These are phyloP conservation scores for Pleuronectes platessa DNA, from an alignment of 2,113 vertebrate genomes.

Conservation along the genomic window DNA sequence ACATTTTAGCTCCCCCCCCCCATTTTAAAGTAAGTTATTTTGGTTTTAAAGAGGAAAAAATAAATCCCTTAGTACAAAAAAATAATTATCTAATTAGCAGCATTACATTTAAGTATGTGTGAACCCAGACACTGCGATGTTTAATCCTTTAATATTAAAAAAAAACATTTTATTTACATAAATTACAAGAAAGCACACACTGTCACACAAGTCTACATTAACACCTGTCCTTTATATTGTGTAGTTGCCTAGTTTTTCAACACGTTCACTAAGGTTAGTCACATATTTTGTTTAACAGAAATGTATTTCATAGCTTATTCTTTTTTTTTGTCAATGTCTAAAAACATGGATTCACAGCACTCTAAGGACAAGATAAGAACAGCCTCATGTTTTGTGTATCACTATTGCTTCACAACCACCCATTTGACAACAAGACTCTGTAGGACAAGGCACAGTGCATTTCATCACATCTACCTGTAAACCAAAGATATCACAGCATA, in stretches of 20 bases:
- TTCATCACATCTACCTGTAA: slow-evolving; percentile 73
- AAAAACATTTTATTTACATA: slow-evolving; percentile 88
- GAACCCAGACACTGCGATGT: slow-evolving; percentile 22
- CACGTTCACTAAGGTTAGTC: slow-evolving; percentile 65
- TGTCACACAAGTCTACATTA: slow-evolving; percentile 73
- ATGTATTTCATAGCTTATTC: slow-evolving; percentile 52
- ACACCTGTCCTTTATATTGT: slow-evolving; percentile 67
- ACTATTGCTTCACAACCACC: slow-evolving; percentile 74
- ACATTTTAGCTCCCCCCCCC: background rate
- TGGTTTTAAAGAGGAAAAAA: background rate
- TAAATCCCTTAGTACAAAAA: background rate
- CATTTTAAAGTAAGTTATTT: slow-evolving; percentile 13
- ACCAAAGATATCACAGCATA: slow-evolving; percentile 70
- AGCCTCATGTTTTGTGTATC: slow-evolving; percentile 62
- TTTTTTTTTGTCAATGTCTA: slow-evolving; percentile 56
- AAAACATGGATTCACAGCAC: slow-evolving; percentile 78
- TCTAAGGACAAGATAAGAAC: slow-evolving; percentile 72
- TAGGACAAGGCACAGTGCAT: slow-evolving; percentile 78
- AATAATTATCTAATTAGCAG: background rate
- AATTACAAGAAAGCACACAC: slow-evolving; percentile 81
- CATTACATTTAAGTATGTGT: background rate
- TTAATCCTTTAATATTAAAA: slow-evolving; percentile 72
- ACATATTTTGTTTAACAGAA: slow-evolving; percentile 63
- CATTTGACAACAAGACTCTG: slow-evolving; percentile 73
- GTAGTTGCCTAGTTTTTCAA: slow-evolving; percentile 66